Base-by-base conservation (phyloP, 2,113 vertebrate species). In the Himantopus leucocephalus region DNA sequence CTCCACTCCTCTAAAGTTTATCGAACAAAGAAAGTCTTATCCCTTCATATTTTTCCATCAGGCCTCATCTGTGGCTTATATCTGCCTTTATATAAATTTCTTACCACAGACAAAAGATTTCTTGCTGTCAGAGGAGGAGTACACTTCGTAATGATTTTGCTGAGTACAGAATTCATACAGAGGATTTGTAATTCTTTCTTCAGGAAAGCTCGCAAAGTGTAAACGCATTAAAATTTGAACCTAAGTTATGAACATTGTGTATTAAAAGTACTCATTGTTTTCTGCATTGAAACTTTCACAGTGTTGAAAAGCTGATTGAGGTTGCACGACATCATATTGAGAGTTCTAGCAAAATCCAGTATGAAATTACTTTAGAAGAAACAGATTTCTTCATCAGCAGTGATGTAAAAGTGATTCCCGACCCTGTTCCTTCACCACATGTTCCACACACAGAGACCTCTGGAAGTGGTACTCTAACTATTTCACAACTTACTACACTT, bases 241-340 rank as follows among this genome's bases (percentile, higher is more conserved):
- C 12, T 41, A 21, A 2, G 0, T 79, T 87, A 45, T 60, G 82
- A 63, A 12, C 14, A 13, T 15, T 64, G 20, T 56, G 1, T 71
- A 45, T 73, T 80, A 72, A 37, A 79, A 58, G 5, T 47, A 41
- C 6, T 97, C 37, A 62, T 30, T 64, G 26, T 29, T 70, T 94
- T 47, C 48, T 95, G n/a, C 14, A 29, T 95, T 95, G 53, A 62
- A 24, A 79, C 63, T 50, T 97, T 94, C 82, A 13, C 94, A 99
- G 99, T 89, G 97, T 99, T 92, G 98, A 99, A 68, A 98, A 98
- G 71, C 96, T 99, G 77, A 80, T 97, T 18, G 98, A 98, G 20
- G 95, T 99, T 87, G 97, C 98, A 56, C 97, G 98, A 45, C 97
- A 98, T 75, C 97, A 99, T 96, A 99, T 99, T 90, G 98, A 99